Evolutionary conservation across 2,113 vertebrate species (phyloP).

Genomic region (Lamprologus ornatipinnis): DNA sequence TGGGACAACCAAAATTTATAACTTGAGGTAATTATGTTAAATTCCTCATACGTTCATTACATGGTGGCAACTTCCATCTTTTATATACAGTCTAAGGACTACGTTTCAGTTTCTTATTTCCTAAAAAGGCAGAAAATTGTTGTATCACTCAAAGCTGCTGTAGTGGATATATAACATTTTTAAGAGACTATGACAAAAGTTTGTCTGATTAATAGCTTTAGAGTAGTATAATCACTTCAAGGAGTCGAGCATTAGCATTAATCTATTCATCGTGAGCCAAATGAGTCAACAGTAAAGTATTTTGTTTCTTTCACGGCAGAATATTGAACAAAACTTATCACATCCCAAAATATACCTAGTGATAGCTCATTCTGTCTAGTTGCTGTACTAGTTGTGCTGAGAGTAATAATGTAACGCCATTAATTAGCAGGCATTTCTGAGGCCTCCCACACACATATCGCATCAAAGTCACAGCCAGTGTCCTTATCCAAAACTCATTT

Average conservation of each 20-base stretch:
- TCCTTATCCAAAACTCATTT: constrained; percentile 46
- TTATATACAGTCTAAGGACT: neutral
- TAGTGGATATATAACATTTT: neutral
- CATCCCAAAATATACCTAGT: constrained; percentile 17
- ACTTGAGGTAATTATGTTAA: neutral
- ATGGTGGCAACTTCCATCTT: neutral
- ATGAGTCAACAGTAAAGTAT: neutral
- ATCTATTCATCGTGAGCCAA: neutral
- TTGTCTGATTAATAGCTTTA: neutral
- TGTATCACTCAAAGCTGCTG: neutral
- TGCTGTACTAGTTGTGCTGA: constrained; percentile 16
- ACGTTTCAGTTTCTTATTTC: neutral
- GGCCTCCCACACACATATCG: constrained; percentile 67
- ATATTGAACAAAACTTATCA: neutral
- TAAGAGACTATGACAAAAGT: neutral
- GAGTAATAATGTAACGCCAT: constrained; percentile 52
- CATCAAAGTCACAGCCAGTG: constrained; percentile 60
- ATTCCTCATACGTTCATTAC: neutral
- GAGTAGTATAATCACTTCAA: neutral
- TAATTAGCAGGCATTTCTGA: constrained; percentile 63
- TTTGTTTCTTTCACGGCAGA: neutral
- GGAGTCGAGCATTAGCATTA: neutral
- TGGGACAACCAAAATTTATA: neutral
- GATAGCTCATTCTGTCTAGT: constrained; percentile 26
- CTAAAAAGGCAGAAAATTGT: neutral